Conservation (phyloP, 2,888 invertebrate genomes). For the Hydropsyche betteni region DNA sequence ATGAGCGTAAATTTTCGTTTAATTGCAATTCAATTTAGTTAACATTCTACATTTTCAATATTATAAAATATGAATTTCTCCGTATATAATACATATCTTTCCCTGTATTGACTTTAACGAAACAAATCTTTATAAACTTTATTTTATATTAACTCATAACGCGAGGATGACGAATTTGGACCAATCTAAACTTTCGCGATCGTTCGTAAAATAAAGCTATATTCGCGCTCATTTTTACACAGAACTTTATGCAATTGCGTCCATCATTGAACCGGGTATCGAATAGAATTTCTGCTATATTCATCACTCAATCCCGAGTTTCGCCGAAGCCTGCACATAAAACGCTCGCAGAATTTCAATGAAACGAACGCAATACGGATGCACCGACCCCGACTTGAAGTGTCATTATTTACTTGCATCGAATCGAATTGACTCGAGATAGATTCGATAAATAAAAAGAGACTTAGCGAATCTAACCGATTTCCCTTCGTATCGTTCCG, state of each 20-base stretch:
- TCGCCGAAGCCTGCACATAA: not conserved
- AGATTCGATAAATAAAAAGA: conserved; percentile 17
- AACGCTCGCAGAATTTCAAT: conserved; percentile 5
- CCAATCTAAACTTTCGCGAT: conserved; percentile 1
- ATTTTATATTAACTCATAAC: not conserved
- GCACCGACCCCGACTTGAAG: conserved; percentile 17
- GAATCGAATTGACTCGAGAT: conserved; percentile 13
- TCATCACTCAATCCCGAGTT: not conserved
- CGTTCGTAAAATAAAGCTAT: not conserved
- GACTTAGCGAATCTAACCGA: no score
- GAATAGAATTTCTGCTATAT: not conserved
- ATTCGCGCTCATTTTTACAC: no score
- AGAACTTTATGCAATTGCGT: no score
- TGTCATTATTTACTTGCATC: conserved; percentile 22
- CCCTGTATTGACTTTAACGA: conserved; percentile 46
- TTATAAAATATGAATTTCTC: no score
- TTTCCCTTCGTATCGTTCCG: no score
- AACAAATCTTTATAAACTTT: conserved; percentile 33
- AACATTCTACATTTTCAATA: no score
- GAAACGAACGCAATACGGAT: conserved; percentile 11
- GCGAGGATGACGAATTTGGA: not conserved
- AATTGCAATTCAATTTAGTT: no score
- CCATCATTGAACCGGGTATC: no score
- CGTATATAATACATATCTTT: not conserved
- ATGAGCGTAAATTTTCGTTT: no score